Conservation (phyloP, 2,797 vertebrate species). For the Tapirus indicus region DNA sequence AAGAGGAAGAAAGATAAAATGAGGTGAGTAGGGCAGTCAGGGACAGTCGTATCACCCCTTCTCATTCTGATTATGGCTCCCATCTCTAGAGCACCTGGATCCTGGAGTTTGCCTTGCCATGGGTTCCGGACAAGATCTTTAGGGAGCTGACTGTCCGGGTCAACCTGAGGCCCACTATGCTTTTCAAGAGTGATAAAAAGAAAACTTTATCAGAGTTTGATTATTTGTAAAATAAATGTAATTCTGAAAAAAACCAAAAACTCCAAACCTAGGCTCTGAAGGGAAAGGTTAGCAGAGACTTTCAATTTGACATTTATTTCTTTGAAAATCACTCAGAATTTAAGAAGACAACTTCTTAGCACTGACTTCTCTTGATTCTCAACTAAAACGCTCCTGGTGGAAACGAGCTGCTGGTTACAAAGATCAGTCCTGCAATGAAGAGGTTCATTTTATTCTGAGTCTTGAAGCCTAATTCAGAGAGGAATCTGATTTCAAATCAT, state of each 20-base stretch:
- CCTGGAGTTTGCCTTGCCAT: neutral
- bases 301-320: neutral
- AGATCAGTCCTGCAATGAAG: neutral
- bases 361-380: neutral
- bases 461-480: neutral
- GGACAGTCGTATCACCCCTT: too few species aligned
- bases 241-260: neutral
- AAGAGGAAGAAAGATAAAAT: neutral
- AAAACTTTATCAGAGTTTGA: neutral
- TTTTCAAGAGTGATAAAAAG: constrained; percentile 31
- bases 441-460: neutral
- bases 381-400: neutral
- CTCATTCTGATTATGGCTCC: neutral
- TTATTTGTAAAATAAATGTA: neutral
- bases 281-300: neutral
- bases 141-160: neutral
- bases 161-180: neutral
- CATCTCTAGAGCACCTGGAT: neutral
- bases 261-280: neutral
- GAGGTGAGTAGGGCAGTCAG: neutral
- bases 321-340: neutral
- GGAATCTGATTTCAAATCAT: neutral
- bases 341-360: neutral
- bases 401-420: neutral
- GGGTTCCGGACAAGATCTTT: neutral